These are phyloP conservation scores for Pluvialis apricaria DNA, from an alignment of 2,113 vertebrate species.

Conservation along the genomic window DNA sequence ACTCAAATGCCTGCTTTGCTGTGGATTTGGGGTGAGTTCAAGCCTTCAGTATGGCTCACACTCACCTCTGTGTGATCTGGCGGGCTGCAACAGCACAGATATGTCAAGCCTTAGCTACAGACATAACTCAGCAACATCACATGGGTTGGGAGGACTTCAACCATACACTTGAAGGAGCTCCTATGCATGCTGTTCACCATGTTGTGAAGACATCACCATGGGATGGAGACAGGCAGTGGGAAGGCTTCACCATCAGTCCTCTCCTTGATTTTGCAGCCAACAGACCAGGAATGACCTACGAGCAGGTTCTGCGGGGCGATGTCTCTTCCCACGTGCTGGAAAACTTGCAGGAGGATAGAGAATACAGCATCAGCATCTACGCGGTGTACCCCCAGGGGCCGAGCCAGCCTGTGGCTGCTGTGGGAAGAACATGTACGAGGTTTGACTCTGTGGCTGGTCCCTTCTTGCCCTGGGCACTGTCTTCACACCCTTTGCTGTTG, in stretches of 20 bases:
- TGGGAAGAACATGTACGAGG: constrained; percentile 82
- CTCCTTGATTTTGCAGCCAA: constrained; percentile 66
- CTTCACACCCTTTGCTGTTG: neutral
- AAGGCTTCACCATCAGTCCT: neutral
- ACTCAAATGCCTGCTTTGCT: neutral
- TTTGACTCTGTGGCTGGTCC: neutral
- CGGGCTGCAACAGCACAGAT: neutral
- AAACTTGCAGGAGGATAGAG: constrained; percentile 81
- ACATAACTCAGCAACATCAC: neutral
- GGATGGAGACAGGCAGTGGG: neutral
- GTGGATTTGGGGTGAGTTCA: neutral
- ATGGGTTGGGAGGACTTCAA: neutral
- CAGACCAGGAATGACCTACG: constrained; percentile 73
- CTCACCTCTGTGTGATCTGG: neutral
- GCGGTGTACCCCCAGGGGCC: constrained; percentile 76
- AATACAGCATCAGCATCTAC: constrained; percentile 82
- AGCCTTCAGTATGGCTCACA: neutral
- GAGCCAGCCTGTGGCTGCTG: constrained; percentile 74
- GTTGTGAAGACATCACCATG: no score
- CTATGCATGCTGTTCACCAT: accelerated
- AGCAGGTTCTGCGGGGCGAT: constrained; percentile 75
- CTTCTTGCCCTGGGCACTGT: neutral
- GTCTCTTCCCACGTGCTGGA: constrained; percentile 82
- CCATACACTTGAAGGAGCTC: neutral
- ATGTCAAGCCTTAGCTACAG: neutral